phyloP scores from a whole-genome alignment of 1,140 invertebrate species.

The Pachypeltis micranthus region DNA sequence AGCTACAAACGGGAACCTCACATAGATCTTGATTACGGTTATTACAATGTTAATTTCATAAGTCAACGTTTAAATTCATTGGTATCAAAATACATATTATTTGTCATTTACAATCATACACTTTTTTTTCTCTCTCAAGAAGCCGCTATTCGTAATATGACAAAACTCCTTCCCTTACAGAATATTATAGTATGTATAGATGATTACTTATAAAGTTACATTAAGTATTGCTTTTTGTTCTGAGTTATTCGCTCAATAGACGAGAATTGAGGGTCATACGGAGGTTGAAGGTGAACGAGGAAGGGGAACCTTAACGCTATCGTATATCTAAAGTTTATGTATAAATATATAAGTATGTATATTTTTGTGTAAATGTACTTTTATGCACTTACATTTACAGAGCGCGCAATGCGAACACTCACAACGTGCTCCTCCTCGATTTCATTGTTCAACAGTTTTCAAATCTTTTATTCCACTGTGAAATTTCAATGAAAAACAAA shows the following conservation, averaged over 20 bases:
- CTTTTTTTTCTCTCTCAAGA: slow-evolving; percentile 11
- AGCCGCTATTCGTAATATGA: slow-evolving; percentile 18
- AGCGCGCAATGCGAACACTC: no score
- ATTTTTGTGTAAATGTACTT: slow-evolving; percentile 14
- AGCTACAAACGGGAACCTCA: slow-evolving; percentile 19
- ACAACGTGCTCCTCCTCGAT: no score
- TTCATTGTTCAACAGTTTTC: no score
- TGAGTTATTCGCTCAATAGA: slow-evolving; percentile 15
- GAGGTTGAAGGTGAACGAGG: neutral
- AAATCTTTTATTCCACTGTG: no score
- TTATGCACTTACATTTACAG: neutral
- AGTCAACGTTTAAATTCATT: slow-evolving; percentile 14
- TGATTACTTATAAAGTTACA: slow-evolving; percentile 11
- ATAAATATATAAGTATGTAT: slow-evolving; percentile 22
- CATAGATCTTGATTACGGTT: slow-evolving; percentile 2
- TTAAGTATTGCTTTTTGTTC: slow-evolving; percentile 23
- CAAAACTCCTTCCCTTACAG: slow-evolving; percentile 16
- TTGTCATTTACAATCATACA: slow-evolving; percentile 20
- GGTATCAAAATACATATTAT: slow-evolving; percentile 24
- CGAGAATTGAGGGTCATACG: neutral
- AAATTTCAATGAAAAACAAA: no score
- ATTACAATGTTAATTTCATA: neutral
- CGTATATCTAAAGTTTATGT: slow-evolving; percentile 17
- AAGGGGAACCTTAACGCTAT: slow-evolving; percentile 8
- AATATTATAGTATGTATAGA: slow-evolving; percentile 14